A percentile compares a stretch with the other conserved stretches of the same genome.
phyloP scores from a whole-genome alignment of 2,888 invertebrate genomes.

The Euphydryas editha region DNA sequence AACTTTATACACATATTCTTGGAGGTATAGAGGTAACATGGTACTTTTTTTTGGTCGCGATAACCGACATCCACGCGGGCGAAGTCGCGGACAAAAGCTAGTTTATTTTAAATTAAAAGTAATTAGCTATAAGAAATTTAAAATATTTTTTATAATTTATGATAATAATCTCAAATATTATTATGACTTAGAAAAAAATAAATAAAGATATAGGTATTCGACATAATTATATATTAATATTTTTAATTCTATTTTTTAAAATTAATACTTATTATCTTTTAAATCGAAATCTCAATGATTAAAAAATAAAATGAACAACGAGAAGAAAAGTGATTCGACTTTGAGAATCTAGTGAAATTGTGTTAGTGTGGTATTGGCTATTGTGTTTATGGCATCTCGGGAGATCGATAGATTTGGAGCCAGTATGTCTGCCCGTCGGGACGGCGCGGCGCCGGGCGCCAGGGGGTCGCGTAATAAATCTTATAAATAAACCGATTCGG shows the following conservation, averaged over 20 bases:
- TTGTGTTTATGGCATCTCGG: conserved; percentile 58
- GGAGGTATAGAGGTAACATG: too few relatives aligned
- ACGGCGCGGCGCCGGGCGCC: conserved; percentile 78
- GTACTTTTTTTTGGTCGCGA: too few relatives aligned
- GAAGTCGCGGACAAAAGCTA: too few relatives aligned
- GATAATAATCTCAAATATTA: too few relatives aligned
- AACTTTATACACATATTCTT: too few relatives aligned
- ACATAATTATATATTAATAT: too few relatives aligned
- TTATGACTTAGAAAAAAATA: too few relatives aligned
- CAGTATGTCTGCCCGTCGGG: conserved; percentile 75
- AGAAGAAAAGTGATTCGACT: background rate
- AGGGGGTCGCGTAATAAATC: conserved; percentile 61
- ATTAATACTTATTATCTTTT: background rate
- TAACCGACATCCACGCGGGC: too few relatives aligned
- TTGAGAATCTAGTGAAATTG: conserved; percentile 24
- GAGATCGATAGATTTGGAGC: conserved; percentile 69
- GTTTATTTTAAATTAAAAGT: too few relatives aligned
- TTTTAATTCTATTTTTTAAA: background rate
- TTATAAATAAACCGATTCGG: conserved; percentile 35
- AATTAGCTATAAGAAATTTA: too few relatives aligned
- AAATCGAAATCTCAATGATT: background rate
- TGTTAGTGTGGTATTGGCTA: conserved; percentile 50
- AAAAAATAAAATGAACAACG: background rate
- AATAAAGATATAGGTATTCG: too few relatives aligned
- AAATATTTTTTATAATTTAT: too few relatives aligned